These are phyloP conservation scores for Saccopteryx bilineata DNA, from an alignment of 2,113 vertebrate species.

Conservation along the genomic window DNA sequence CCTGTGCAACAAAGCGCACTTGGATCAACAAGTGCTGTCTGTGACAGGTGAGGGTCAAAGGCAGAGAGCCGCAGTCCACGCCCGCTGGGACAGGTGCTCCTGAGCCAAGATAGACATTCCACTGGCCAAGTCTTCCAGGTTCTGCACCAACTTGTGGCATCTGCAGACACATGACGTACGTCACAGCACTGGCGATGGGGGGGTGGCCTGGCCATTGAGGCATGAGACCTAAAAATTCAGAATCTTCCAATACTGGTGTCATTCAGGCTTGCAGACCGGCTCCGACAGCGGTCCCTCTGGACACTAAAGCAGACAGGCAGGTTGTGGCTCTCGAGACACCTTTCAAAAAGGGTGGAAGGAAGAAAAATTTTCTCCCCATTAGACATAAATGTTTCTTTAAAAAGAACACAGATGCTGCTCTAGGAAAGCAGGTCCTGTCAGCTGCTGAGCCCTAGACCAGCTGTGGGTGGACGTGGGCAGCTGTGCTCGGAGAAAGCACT, in stretches of 20 bases:
- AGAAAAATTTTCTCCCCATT: background rate
- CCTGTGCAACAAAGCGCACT: background rate
- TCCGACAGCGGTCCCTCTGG: background rate
- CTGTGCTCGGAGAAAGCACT: no score
- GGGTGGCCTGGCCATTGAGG: background rate
- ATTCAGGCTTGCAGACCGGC: background rate
- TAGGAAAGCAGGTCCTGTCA: background rate
- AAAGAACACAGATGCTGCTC: background rate
- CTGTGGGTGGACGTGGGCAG: background rate
- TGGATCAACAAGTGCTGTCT: accelerated
- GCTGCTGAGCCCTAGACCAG: background rate
- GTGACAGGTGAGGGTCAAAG: accelerated
- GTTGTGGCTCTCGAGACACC: background rate
- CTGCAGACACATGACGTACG: accelerated
- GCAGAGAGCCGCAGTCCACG: accelerated
- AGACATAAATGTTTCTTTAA: background rate
- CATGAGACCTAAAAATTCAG: background rate
- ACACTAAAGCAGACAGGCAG: background rate
- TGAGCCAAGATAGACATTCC: background rate
- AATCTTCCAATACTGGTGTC: background rate
- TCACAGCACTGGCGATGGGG: background rate
- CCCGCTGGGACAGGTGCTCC: background rate
- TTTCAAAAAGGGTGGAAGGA: background rate
- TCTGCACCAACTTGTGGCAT: background rate
- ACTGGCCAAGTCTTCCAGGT: background rate